Evolutionary conservation across 2,113 vertebrate species (phyloP).

Genomic region (Misgurnus anguillicaudatus): DNA sequence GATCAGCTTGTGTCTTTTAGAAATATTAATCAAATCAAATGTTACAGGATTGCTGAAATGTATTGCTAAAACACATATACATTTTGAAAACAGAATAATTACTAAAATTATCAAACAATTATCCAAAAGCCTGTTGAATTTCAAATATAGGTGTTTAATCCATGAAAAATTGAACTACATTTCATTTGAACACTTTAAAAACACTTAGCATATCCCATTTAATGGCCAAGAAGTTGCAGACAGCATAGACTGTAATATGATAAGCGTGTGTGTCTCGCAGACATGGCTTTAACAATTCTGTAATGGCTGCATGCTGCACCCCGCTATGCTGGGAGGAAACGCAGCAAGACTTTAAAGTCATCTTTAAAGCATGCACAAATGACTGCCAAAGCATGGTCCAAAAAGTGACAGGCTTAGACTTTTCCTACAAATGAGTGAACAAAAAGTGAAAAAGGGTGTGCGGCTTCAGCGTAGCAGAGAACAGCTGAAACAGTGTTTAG

Average conservation of each 20-base stretch:
- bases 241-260: constrained; percentile 54
- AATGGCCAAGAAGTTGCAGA: constrained; percentile 44
- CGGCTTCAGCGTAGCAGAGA: not conserved
- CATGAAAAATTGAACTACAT: constrained; percentile 10
- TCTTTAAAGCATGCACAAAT: constrained; percentile 37
- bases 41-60: too few relatives aligned
- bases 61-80: too few relatives aligned
- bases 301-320: constrained; percentile 39
- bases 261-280: constrained; percentile 49
- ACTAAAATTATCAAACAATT: too few relatives aligned
- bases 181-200: constrained; percentile 30
- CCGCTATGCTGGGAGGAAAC: constrained; percentile 21
- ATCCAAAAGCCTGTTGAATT: not conserved
- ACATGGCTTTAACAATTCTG: constrained; percentile 53
- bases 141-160: not conserved
- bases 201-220: constrained; percentile 37
- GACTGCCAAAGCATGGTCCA: constrained; percentile 46
- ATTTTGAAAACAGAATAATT: too few relatives aligned
- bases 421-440: constrained; percentile 7
- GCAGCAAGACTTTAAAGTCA: constrained; percentile 28
- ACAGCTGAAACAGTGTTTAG: constrained; percentile 10
- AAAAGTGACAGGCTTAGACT: constrained; percentile 5
- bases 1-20: too few relatives aligned
- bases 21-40: too few relatives aligned
- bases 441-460: not conserved